Percentiles rank a stretch among this genome's conserved stretches.
phyloP scores from a whole-genome alignment of 2,113 vertebrate genomes.

The Bubo scandiacus region DNA sequence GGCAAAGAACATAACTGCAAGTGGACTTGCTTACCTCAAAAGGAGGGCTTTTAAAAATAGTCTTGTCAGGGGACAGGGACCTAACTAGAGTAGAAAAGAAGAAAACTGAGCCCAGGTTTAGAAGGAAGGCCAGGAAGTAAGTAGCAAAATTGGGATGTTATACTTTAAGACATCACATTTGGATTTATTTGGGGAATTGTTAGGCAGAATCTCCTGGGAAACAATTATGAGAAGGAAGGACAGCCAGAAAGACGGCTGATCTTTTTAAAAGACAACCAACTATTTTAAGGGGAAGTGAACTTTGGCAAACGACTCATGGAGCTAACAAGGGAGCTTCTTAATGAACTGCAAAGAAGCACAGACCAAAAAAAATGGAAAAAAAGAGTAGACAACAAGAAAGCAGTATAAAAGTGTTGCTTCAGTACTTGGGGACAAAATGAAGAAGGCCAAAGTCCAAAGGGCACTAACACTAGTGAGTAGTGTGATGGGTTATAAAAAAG shows the following conservation, averaged over 20 bases:
- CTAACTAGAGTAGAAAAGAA: background rate
- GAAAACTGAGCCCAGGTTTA: background rate
- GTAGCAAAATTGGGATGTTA: background rate
- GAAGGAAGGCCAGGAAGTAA: background rate
- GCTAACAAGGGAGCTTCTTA: background rate
- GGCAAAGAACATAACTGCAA: background rate
- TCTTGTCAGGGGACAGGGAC: background rate
- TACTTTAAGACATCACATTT: background rate
- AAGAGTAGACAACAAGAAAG: background rate
- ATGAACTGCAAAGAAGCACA: background rate
- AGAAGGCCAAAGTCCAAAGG: background rate
- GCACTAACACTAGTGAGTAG: rapidly evolving
- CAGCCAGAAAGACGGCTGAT: background rate
- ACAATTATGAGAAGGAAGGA: background rate
- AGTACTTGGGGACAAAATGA: background rate
- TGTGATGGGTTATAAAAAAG: background rate
- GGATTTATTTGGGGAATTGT: background rate
- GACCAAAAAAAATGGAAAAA: background rate
- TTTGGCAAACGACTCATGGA: background rate
- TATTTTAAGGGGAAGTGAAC: conserved; percentile 8
- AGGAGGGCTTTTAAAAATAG: background rate
- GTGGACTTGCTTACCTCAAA: background rate
- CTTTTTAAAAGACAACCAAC: background rate
- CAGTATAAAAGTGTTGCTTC: background rate
- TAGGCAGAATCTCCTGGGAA: background rate